A percentile compares a stretch with the other conserved stretches of the same genome.
phyloP scores from a whole-genome alignment of 1,140 invertebrate genomes.

The Aleiodes sp. region DNA sequence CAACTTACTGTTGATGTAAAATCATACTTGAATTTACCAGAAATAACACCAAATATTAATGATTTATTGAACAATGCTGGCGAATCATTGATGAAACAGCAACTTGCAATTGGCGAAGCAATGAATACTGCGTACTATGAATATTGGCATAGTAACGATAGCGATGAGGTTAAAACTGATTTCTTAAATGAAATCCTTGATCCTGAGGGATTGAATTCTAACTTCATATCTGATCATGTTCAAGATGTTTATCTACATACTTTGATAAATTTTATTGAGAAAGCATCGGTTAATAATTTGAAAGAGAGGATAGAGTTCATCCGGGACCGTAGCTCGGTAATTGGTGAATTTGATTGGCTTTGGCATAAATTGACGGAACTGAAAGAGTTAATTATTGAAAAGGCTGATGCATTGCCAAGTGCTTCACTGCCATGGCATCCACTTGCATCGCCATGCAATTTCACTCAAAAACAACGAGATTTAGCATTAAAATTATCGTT shows the following conservation, averaged over 20 bases:
- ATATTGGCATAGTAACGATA: background rate
- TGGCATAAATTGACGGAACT: constrained; percentile 28
- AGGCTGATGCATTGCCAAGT: background rate
- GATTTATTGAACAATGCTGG: constrained; percentile 52
- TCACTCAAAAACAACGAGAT: background rate
- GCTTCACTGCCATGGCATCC: constrained; percentile 40
- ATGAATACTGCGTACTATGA: background rate
- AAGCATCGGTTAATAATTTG: constrained; percentile 43
- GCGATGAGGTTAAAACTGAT: background rate
- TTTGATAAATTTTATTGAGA: constrained; percentile 56
- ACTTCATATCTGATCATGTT: constrained; percentile 14
- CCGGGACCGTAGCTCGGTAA: constrained; percentile 30
- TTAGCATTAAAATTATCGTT: background rate
- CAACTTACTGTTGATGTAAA: constrained; percentile 1
- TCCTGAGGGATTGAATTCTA: background rate
- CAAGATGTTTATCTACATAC: constrained; percentile 46
- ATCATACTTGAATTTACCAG: constrained; percentile 36
- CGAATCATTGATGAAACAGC: constrained; percentile 53
- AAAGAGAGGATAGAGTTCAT: constrained; percentile 44
- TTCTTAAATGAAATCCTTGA: constrained; percentile 50
- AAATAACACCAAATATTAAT: constrained; percentile 45
- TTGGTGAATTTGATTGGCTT: constrained; percentile 23
- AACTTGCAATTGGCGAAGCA: constrained; percentile 39
- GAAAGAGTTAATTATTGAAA: background rate
- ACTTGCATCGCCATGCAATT: background rate